These are phyloP conservation scores for Sander vitreus DNA, from an alignment of 2,113 vertebrate genomes.

Conservation along the genomic window DNA sequence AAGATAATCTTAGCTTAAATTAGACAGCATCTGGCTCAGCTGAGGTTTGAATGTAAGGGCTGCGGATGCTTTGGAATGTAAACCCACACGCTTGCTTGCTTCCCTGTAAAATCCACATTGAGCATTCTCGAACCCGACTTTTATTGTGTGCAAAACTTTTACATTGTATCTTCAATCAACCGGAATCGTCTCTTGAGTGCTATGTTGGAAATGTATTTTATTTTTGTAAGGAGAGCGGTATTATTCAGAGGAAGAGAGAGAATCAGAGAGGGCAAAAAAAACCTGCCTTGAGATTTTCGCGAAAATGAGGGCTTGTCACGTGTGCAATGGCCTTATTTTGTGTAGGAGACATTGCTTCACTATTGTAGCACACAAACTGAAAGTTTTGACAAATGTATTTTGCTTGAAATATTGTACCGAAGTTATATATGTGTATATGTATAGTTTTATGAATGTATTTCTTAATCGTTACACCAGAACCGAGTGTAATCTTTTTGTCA, in stretches of 20 bases:
- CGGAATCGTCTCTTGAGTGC: slow-evolving; percentile 47
- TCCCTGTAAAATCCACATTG: slow-evolving; percentile 18
- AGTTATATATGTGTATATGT: slow-evolving; percentile 75
- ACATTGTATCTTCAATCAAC: slow-evolving; percentile 37
- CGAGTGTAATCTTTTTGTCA: slow-evolving; percentile 57
- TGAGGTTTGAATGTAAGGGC: slow-evolving; percentile 58
- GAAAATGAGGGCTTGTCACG: slow-evolving; percentile 82
- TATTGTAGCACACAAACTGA: slow-evolving; percentile 77
- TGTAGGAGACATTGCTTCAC: slow-evolving; percentile 71
- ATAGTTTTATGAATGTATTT: slow-evolving; percentile 85
- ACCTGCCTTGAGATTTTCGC: slow-evolving; percentile 65
- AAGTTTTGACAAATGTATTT: slow-evolving; percentile 81
- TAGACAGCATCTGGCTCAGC: slow-evolving; percentile 8
- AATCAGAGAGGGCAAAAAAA: slow-evolving; percentile 29
- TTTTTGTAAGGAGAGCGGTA: slow-evolving; percentile 76
- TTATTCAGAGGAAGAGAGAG: slow-evolving; percentile 46
- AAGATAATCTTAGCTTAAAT: slow-evolving; percentile 1
- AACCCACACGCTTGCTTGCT: slow-evolving; percentile 33
- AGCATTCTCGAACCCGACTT: slow-evolving; percentile 12
- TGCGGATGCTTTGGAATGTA: slow-evolving; percentile 60
- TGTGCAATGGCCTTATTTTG: slow-evolving; percentile 84
- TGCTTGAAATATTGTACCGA: slow-evolving; percentile 81
- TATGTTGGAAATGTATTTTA: slow-evolving; percentile 70
- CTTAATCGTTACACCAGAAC: slow-evolving; percentile 66
- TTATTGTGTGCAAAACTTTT: slow-evolving; percentile 40